phyloP scores from a whole-genome alignment of 2,113 vertebrate genomes.

The Canis aureus region DNA sequence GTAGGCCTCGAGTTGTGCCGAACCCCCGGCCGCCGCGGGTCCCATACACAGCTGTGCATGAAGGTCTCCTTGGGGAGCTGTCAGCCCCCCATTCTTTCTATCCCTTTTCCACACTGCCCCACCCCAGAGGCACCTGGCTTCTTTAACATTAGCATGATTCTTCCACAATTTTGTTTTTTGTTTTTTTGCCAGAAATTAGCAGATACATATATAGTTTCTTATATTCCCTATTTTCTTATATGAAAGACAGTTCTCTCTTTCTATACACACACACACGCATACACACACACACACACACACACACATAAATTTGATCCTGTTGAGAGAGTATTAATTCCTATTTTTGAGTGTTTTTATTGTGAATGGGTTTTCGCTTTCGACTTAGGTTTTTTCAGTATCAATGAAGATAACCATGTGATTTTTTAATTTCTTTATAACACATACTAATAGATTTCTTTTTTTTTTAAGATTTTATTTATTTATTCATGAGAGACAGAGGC shows the following conservation, averaged over 20 bases:
- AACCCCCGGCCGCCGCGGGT: not conserved
- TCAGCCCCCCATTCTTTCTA: not conserved
- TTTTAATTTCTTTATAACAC: not conserved
- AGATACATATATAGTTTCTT: not conserved
- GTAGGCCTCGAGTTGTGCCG: not conserved
- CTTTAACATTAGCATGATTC: not conserved
- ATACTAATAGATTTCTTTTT: constrained; percentile 1
- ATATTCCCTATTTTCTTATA: not conserved
- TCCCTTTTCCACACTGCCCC: not conserved
- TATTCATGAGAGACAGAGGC: no score
- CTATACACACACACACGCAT: not conserved
- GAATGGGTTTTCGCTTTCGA: constrained; percentile 3
- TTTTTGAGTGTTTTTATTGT: constrained; percentile 15
- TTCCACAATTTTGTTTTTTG: not conserved
- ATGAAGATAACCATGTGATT: not conserved
- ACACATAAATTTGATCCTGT: not conserved
- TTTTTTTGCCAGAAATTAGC: not conserved
- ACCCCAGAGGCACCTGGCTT: not conserved
- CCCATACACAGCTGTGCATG: not conserved
- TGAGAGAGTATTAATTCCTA: not conserved
- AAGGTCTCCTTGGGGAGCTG: not conserved
- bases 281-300: not conserved
- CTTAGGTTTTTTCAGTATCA: not conserved
- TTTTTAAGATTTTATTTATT: no score
- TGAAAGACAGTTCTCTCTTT: not conserved